Base-by-base conservation (phyloP, 2,113 vertebrate species). In the Abramis brama region DNA sequence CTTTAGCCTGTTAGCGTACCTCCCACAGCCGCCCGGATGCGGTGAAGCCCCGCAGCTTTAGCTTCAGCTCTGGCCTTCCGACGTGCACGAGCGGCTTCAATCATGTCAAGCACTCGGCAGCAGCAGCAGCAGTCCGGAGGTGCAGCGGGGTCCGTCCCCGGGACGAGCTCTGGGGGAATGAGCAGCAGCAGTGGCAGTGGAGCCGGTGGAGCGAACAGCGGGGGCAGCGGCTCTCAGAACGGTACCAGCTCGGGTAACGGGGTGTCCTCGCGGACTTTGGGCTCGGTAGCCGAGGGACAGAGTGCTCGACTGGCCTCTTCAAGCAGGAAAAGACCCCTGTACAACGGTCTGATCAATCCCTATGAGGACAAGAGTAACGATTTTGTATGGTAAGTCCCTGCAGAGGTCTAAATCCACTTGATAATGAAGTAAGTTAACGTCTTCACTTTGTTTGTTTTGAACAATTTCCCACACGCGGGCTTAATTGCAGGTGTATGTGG, bases 311-410 rank as follows among this genome's bases (percentile, higher is more conserved):
- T 93, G 1, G 66, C 92, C 87, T 82, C 93, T 12, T 86, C 90
- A 6, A 95, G 94, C 92, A 95, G 96, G 89, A 99, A 97, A 94
- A 95, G 96, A 4, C 97, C 97, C 0, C 94, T 99, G 7, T 97
- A 96, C 93, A 99, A 99, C 91, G 98, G 98, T 79, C 97, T 99
- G 71, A 93, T 98, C 82, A 98, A 98, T 88, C 98, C 98, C 0
- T 99, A 99, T 87, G 97, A 99, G 79, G 98, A 99, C 90, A 99
- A 99, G 93, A 99, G 97, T 96, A 99, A 99, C 94, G 98, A 99
- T 77, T 99, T 99, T 88, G 98, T 99, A 3, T 99, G 98, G 98
- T 99, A 89, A 94, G 97, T 43, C 30, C 30, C 33, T 66, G 10
- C 60, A 79, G 39, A 83, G 12, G 2, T 45, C 62, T 23, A 70